Percentiles rank a stretch among this genome's conserved stretches.
Evolutionary conservation across 2,113 vertebrate genomes (phyloP).

Genomic region (Ibidorhyncha struthersii): DNA sequence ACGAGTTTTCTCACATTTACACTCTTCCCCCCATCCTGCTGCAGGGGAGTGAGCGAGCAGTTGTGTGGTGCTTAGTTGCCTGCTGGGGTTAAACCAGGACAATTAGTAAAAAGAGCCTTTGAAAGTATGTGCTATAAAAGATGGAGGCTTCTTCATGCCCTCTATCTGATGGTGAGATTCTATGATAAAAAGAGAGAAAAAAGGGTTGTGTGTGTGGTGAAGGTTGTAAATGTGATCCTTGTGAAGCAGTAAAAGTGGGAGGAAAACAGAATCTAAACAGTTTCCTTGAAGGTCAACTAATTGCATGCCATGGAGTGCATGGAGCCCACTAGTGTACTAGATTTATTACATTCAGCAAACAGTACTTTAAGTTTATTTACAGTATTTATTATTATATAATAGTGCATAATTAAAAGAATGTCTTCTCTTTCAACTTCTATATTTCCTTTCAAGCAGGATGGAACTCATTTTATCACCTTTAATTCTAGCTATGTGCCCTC

Average conservation of each 20-base stretch:
- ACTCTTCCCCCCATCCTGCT: no score
- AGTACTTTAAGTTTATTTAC: not conserved
- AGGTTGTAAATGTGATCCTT: no score
- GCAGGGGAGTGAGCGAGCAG: no score
- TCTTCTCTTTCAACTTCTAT: not conserved
- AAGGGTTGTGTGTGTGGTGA: not conserved
- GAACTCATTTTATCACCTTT: not conserved
- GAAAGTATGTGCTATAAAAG: not conserved
- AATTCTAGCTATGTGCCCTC: not conserved
- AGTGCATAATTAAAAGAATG: not conserved
- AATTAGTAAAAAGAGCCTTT: not conserved
- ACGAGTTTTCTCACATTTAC: no score
- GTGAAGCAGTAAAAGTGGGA: not conserved
- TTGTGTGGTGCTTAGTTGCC: no score
- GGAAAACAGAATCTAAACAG: not conserved
- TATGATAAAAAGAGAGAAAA: conserved; percentile 19
- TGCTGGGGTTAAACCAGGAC: no score
- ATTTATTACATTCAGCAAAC: not conserved
- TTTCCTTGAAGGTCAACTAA: not conserved
- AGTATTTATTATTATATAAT: no score
- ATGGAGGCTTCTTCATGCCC: not conserved
- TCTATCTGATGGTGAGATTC: conserved; percentile 2
- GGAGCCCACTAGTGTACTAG: not conserved
- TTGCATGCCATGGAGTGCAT: not conserved
- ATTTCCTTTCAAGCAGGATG: not conserved